Percentiles rank a stretch among this genome's conserved stretches.
Evolutionary conservation across 2,113 vertebrate genomes (phyloP).

Genomic region (Phrynosoma platyrhinos): DNA sequence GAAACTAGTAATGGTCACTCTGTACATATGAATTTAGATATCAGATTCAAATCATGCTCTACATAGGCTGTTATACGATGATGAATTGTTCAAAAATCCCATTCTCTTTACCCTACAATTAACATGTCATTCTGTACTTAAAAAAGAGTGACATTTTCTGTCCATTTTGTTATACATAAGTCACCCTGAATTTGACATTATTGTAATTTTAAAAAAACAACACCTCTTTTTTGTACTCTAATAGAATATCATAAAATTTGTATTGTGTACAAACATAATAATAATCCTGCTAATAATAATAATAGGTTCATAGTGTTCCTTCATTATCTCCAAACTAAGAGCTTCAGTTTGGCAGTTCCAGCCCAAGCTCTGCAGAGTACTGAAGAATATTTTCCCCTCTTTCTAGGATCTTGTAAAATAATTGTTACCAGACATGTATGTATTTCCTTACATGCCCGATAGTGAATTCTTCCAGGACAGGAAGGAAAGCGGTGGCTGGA

Average conservation of each 20-base stretch:
- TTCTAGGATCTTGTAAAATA: too few species aligned
- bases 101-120: conserved; percentile 21
- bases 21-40: neutral
- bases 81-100: neutral
- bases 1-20: neutral
- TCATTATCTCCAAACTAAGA: neutral
- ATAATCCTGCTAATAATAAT: neutral
- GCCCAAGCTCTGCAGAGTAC: neutral
- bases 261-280: neutral
- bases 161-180: too few species aligned
- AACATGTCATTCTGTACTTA: too few species aligned
- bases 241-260: neutral
- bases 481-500: neutral
- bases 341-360: neutral
- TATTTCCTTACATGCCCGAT: neutral
- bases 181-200: too few species aligned
- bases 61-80: neutral
- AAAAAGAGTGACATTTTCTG: too few species aligned
- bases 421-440: neutral
- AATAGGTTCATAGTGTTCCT: neutral
- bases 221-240: too few species aligned
- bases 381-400: too few species aligned
- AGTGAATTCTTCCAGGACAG: neutral
- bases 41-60: neutral
- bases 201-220: too few species aligned